Evolutionary conservation across 2,797 vertebrate genomes (phyloP), one percentile per base, ranked within the genome.

Genomic region (Philypnodon macrostomus): DNA sequence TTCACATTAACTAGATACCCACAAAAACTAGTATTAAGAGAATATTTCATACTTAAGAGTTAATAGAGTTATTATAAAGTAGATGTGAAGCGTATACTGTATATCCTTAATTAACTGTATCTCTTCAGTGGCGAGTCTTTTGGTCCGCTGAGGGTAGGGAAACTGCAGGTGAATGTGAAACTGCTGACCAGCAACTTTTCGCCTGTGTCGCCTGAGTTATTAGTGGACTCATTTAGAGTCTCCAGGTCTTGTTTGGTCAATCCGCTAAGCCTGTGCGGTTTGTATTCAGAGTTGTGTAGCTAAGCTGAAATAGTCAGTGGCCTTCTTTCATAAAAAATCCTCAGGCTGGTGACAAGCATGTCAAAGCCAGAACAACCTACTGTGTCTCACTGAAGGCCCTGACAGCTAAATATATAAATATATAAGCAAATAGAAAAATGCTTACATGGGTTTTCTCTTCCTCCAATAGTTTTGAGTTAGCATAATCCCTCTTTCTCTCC

Each of bases 321-420:
- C 47, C 60, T 30, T 69, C 52, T 60, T 75, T 70, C 47, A 37
- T 50, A 53, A 48, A 64, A 44, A 29, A 44, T 44, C 39, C 69
- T 73, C 41, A 37, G 12, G 53, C 58, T 59, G 64, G 66, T 73
- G 80, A 75, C 72, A 74, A 66, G 61, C 67, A 69, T 61, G 78
- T 79, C 65, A 82, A 67, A 68, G 46, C 55, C 61, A 53, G 48
- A 57, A 36, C 42, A 76, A 52, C 64, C 49, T 19, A 51, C 46
- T 56, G 66, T 60, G 53, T 64, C 46, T 78, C 70, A 66, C 56
- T 42, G 53, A 72, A 47, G 58, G 59, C 68, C 45, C 51, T 83
- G 83, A 82, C 80, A 85, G 79, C 70, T 62, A 73, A 73, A 85
- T 83, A 79, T 77, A 79, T 81, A 81, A 70, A 83, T 76, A 81